Evolutionary conservation across 1,140 invertebrate genomes (phyloP).

Genomic region (Lordiphosa stackelbergi): DNA sequence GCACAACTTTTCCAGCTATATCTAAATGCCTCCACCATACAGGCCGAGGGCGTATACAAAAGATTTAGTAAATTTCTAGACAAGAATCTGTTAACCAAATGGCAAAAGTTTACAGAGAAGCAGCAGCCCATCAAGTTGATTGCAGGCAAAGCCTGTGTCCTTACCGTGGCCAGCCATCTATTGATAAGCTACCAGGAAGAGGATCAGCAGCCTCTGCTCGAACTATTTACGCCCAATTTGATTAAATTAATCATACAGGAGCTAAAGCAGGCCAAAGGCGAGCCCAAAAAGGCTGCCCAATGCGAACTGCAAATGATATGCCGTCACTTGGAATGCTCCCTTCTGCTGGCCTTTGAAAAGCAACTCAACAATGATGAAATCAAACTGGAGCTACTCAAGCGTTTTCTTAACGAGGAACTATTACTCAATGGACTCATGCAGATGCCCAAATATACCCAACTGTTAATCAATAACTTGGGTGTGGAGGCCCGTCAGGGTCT

Average conservation of each 20-base stretch:
- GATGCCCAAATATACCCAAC: slow-evolving; percentile 4
- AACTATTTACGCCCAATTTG: slow-evolving; percentile 15
- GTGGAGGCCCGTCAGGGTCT: slow-evolving; percentile 5
- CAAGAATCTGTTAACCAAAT: slow-evolving; percentile 12
- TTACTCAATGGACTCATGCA: slow-evolving; percentile 22
- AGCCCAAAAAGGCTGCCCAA: slow-evolving; percentile 10
- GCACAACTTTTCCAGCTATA: slow-evolving; percentile 44
- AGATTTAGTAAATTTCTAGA: slow-evolving; percentile 35
- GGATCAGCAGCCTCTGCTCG: slow-evolving; percentile 9
- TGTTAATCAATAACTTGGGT: slow-evolving; percentile 15
- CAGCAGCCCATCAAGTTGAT: slow-evolving; percentile 27
- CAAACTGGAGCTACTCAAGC: slow-evolving; percentile 28
- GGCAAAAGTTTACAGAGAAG: slow-evolving; percentile 18
- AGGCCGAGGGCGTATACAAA: slow-evolving; percentile 11
- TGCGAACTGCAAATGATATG: slow-evolving; percentile 22
- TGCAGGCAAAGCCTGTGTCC: neutral
- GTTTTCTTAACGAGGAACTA: slow-evolving; percentile 15
- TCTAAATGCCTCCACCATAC: slow-evolving; percentile 16
- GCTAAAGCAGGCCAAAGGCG: slow-evolving; percentile 8
- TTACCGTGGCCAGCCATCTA: too few species aligned
- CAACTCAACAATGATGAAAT: slow-evolving; percentile 13
- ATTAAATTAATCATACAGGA: slow-evolving; percentile 25
- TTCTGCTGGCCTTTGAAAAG: slow-evolving; percentile 29
- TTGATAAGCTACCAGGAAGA: neutral
- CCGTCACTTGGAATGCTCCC: slow-evolving; percentile 21